Evolutionary conservation across 2,113 vertebrate genomes (phyloP).

Genomic region (Menidia beryllina): DNA sequence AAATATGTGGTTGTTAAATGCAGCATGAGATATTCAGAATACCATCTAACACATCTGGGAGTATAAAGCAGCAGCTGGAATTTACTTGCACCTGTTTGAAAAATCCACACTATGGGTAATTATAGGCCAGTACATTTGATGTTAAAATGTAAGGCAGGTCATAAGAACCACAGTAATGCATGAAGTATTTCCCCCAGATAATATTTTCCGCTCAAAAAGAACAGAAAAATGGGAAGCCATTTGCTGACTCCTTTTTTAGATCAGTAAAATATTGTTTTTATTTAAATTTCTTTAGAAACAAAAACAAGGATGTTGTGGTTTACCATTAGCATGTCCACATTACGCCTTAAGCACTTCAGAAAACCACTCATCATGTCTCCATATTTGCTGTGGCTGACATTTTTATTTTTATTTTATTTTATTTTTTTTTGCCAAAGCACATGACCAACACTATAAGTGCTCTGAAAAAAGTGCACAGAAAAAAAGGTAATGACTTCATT

Average conservation of each 20-base stretch:
- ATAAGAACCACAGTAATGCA: neutral
- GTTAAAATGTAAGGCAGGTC: neutral
- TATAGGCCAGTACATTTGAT: neutral
- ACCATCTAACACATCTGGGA: too few relatives aligned
- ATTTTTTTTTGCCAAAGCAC: neutral
- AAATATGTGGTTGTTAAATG: too few relatives aligned
- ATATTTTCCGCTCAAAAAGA: conserved; percentile 7
- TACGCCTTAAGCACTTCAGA: neutral
- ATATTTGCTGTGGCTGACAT: neutral
- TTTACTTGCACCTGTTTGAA: neutral
- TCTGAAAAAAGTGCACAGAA: neutral
- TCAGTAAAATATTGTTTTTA: neutral
- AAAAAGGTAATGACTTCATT: conserved; percentile 7
- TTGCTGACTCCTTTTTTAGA: neutral
- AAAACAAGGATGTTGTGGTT: neutral
- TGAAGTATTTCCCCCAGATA: neutral
- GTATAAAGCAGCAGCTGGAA: neutral
- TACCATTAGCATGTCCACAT: neutral
- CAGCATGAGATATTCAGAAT: too few relatives aligned
- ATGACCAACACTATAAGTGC: neutral
- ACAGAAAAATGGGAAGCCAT: neutral
- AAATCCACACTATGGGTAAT: neutral
- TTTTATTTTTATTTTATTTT: too few relatives aligned
- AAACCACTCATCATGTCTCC: neutral
- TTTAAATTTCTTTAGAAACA: neutral